Evolutionary conservation across 2,888 invertebrate genomes (phyloP), one percentile per base, ranked within the genome.

Genomic region (Melanchra persicariae): DNA sequence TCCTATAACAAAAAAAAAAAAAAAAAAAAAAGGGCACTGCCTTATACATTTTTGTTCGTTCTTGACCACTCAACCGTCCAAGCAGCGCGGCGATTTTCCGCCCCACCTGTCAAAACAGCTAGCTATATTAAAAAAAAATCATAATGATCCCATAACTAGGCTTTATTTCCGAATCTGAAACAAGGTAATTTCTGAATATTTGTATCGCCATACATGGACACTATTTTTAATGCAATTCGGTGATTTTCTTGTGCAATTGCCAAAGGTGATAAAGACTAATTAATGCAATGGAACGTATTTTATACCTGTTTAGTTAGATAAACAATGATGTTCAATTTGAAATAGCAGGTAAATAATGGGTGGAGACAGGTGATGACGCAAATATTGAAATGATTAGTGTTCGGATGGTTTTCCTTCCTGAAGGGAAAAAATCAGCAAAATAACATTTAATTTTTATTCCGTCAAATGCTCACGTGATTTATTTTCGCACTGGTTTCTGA

Each of bases 271-370:
- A 22, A 37, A 40, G 1, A 30, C 17, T n/a, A 70, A 57, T n/a
- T 30, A 30, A 4, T 2, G 2, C 2, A 4, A 30, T 70, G 2
- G 2, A 19, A 19, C 7, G 30, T 43, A 57, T 34, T 51, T 55
- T 22, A 15, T 24, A n/a, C 26, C 9, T 22, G 22, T 45, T 45
- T 5, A 22, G 17, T 6, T 9, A 10, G 17, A 26, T 37, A 54
- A 37, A 51, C 15, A 24, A 52, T 34, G 15, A 34, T 19, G 15
- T 54, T 47, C 40, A 8, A 52, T 68, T 54, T 49, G 8, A 57
- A 70, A 70, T 43, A 58, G 30, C 34, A 51, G 45, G 37, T 71
- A 54, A 61, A 30, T 54, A 15, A 22, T 37, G 15, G 30, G 19
- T n/a, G n/a, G n/a, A n/a, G n/a, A n/a, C n/a, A n/a, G n/a, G n/a